Evolutionary conservation across 2,888 invertebrate genomes (phyloP), one percentile per base, ranked within the genome.

Genomic region (Crioceris asparagi): DNA sequence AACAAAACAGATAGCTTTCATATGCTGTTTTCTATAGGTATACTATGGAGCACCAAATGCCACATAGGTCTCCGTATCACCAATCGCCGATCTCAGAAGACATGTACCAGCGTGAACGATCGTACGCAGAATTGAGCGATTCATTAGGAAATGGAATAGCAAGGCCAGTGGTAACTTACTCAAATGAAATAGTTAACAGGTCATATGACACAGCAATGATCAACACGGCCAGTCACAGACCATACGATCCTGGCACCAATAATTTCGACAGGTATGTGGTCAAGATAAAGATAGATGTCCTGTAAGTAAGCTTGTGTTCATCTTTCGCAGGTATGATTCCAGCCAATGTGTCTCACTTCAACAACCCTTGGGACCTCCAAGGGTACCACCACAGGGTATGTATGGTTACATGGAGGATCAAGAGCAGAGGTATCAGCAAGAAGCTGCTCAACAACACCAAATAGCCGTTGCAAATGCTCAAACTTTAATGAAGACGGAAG

Each of bases 401-500:
- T 79, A 79, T 53, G 73, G 70, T 26, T 60, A 75, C 31, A 70
- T 75, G 35, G 75, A 75, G 35, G 74, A 75, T 21, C 74, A 75
- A 53, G 71, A 77, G 47, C 75, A 77, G 53, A 74, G 71, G 49
- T 69, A 69, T 4, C 62, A 40, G 54, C 62, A 40, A 35, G 57
- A 57, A 35, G 56, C 64, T 1, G 65, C 61, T 51, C 70, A 70
- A 37, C 64, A 65, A 35, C 69, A 71, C 50, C 71, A 71, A 47
- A 67, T 71, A 60, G 68, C 66, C 2, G 67, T 69, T 64, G 65
- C 67, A 55, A 54, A 55, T 32, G 40, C 76, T 69, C 68, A 68
- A 21, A 66, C 65, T 2, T 66, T 71, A 65, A 70, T 72, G 74
- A 84, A 85, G 65, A 75, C 78, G 15, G 85, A 85, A 62, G 56